Conservation (phyloP, 2,113 vertebrate genomes). For the Lepus americanus region DNA sequence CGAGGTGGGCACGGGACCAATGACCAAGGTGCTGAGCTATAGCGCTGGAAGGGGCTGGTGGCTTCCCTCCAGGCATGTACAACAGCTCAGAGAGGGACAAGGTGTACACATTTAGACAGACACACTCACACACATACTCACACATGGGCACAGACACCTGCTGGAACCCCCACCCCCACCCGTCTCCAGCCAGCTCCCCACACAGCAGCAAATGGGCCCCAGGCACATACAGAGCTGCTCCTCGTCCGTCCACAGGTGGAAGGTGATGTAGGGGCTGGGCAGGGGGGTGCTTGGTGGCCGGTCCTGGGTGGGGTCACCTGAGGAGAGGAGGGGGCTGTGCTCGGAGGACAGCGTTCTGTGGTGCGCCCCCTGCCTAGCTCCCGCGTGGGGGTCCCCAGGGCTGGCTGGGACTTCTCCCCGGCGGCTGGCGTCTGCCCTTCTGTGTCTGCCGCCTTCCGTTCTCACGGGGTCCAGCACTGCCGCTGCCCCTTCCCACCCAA, state of each 20-base stretch:
- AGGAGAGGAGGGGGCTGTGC: conserved; percentile 63
- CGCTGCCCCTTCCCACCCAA: not conserved
- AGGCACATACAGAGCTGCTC: conserved; percentile 92
- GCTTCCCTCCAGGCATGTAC: not conserved
- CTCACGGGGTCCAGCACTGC: not conserved
- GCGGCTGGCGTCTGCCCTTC: not conserved
- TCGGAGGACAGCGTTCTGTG: too few species aligned
- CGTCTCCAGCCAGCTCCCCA: not conserved
- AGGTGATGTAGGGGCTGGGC: conserved; percentile 94
- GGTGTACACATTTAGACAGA: not conserved
- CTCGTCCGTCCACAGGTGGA: conserved; percentile 94
- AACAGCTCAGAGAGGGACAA: not conserved
- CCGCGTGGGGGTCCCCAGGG: not conserved
- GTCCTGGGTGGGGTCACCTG: conserved; percentile 69
- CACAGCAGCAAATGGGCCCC: fast-evolving
- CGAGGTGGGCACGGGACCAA: not conserved
- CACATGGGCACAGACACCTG: not conserved
- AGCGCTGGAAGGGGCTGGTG: not conserved
- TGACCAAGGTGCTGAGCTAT: not conserved
- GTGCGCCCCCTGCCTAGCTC: not conserved
- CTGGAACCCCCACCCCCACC: too few species aligned
- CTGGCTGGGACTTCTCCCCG: not conserved
- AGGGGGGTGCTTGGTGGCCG: conserved; percentile 85
- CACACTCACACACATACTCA: not conserved
- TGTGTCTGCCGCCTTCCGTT: not conserved